Conservation (phyloP, 2,797 vertebrate genomes). For the Brotula barbata region DNA sequence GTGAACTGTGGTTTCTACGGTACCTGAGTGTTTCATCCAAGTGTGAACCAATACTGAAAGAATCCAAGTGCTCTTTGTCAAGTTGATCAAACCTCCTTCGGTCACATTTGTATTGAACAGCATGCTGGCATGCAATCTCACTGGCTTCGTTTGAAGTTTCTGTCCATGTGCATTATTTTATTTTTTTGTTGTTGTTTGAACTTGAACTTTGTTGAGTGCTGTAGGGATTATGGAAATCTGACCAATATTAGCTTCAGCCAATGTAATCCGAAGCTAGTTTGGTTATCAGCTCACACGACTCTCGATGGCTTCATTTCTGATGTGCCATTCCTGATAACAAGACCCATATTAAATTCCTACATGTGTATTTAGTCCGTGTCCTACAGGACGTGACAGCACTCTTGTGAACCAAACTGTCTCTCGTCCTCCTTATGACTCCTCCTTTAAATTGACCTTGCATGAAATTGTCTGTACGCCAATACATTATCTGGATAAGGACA, state of each 20-base stretch:
- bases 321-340: too few species aligned
- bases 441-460: too few species aligned
- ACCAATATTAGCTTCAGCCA: slow-evolving; percentile 5
- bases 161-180: slow-evolving; percentile 43
- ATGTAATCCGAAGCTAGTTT: slow-evolving; percentile 13
- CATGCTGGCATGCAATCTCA: slow-evolving; percentile 69
- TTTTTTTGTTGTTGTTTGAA: slow-evolving; percentile 18
- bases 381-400: too few species aligned
- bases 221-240: slow-evolving; percentile 19
- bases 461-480: too few species aligned
- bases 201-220: slow-evolving; percentile 35
- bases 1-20: too few species aligned
- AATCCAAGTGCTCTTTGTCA: slow-evolving; percentile 62
- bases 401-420: too few species aligned
- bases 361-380: too few species aligned
- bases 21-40: slow-evolving; percentile 19
- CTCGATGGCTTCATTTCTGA: neutral
- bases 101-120: slow-evolving; percentile 17
- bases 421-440: too few species aligned
- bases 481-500: too few species aligned
- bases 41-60: slow-evolving; percentile 9
- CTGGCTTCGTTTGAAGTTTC: slow-evolving; percentile 55
- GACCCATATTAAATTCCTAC: too few species aligned
- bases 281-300: slow-evolving; percentile 1
- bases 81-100: slow-evolving; percentile 14